Evolutionary conservation across 92 coral and sea anemone species (phyloP).

Genomic region (Nematostella vectensis): DNA sequence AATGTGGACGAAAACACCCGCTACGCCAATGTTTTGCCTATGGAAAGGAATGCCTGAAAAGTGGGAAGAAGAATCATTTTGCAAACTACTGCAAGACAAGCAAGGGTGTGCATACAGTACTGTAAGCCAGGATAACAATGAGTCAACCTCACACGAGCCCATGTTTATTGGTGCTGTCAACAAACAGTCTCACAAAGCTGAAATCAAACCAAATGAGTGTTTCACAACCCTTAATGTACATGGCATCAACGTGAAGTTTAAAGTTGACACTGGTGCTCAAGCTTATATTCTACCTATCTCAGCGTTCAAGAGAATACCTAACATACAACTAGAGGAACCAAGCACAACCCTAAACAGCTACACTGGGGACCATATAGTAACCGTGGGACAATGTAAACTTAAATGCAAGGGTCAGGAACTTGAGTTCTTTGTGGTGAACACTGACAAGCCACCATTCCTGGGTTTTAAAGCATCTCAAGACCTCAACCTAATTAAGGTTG

Average conservation of each 20-base stretch:
- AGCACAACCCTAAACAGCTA: conserved; percentile 12
- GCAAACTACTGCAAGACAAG: conserved; percentile 8
- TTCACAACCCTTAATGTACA: conserved; percentile 18
- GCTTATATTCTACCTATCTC: conserved; percentile 28
- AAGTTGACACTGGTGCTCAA: conserved; percentile 31
- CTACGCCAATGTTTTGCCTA: conserved; percentile 8
- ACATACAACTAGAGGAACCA: conserved; percentile 8
- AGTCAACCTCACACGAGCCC: conserved; percentile 15
- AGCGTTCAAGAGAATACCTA: conserved; percentile 11
- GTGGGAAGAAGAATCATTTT: conserved; percentile 29
- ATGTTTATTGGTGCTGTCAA: conserved; percentile 31
- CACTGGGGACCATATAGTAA: conserved; percentile 16
- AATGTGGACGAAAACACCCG: conserved; percentile 3
- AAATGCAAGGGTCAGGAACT: conserved; percentile 6
- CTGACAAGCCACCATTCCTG: conserved; percentile 17
- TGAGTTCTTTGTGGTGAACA: conserved; percentile 23
- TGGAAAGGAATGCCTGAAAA: conserved; percentile 39
- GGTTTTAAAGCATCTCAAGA: conserved; percentile 37
- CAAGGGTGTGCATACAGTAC: conserved; percentile 5
- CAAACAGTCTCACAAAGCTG: conserved; percentile 1
- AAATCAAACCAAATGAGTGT: conserved; percentile 5
- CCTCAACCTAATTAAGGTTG: conserved; percentile 23
- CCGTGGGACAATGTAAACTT: conserved; percentile 15
- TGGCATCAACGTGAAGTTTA: conserved; percentile 13
- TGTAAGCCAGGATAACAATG: too few relatives aligned